Evolutionary conservation across 2,888 invertebrate species (phyloP), one percentile per base, ranked within the genome.

Genomic region (Invenusta paracnida): DNA sequence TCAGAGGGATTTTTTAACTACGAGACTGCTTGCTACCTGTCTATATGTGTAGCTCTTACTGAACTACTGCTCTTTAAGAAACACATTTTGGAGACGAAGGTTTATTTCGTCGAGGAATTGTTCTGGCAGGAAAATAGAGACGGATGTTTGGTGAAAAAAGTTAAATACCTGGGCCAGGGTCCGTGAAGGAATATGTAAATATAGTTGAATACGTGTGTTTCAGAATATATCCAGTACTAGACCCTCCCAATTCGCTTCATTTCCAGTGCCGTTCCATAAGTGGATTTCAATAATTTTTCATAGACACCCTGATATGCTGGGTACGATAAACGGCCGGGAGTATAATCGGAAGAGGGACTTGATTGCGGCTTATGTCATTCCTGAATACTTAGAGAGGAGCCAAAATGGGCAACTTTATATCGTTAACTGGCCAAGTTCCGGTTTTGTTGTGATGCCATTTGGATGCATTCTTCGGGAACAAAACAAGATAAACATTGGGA

Each of bases 81-180:
- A n/a, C n/a, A n/a, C n/a, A n/a, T 73, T 73, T 73, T 73, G 73
- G 73, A 73, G 73, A 73, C 73, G 27, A 23, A 5, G 25, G 5
- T 73, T 73, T 25, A n/a, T n/a, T n/a, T n/a, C n/a, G n/a, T n/a
- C n/a, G n/a, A 13, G 73, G 73, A 23, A 73, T 73, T 73, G 73
- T 73, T 73, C 17, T 73, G 73, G 73, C 73, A 73, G 73, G 73
- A 73, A 73, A 73, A 73, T 25, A 73, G 73, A 73, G 73, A 23
- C 73, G 73, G 73, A 73, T 73, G 73, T 73, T 73, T 73, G 73
- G 25, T 2, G 23, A 73, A 73, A 73, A 23, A 5, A 73, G 73
- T 73, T 73, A 73, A 73, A 73, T 73, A 73, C 73, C 73, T 73
- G 73, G 73, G 27, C 25, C 73, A n/a, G 2, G 2, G 48, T 48